These are phyloP conservation scores for Drosophila gunungcola DNA, from an alignment of 1,140 invertebrate species.

Conservation along the genomic window DNA sequence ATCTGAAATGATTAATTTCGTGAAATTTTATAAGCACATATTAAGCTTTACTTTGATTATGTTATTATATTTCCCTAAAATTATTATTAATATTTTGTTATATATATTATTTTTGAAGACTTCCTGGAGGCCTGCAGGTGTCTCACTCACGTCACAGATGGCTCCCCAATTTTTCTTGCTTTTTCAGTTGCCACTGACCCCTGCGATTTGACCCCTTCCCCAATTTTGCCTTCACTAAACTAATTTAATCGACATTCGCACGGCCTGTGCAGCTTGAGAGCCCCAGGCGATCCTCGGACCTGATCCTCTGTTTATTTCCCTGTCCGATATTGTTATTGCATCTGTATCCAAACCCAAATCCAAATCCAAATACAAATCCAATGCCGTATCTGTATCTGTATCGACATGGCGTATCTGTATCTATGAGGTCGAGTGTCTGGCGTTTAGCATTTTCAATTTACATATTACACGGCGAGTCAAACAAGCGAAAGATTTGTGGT, in stretches of 20 bases:
- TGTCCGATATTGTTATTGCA: slow-evolving; percentile 36
- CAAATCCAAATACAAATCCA: slow-evolving; percentile 1
- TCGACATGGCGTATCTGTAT: slow-evolving; percentile 39
- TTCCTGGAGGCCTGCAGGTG: no score
- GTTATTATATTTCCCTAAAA: neutral
- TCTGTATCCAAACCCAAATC: slow-evolving; percentile 18
- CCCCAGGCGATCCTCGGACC: slow-evolving; percentile 7
- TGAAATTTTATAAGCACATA: no score
- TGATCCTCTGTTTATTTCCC: slow-evolving; percentile 19
- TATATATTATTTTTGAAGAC: no score
- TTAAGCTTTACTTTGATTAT: no score
- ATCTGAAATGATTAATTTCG: no score
- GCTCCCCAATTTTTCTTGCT: no score
- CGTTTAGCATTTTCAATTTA: slow-evolving; percentile 83
- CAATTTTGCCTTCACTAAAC: neutral
- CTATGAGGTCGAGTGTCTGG: slow-evolving; percentile 70
- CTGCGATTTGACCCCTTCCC: neutral
- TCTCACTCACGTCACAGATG: no score
- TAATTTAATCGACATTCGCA: slow-evolving; percentile 36
- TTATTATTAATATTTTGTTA: neutral
- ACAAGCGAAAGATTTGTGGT: slow-evolving; percentile 73
- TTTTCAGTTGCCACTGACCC: slow-evolving; percentile 2
- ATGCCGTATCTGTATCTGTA: slow-evolving; percentile 39
- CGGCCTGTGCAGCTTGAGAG: slow-evolving; percentile 4
- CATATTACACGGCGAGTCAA: slow-evolving; percentile 78